These are phyloP conservation scores for Etia nguti DNA, from an alignment of 2,113 vertebrate species.

Conservation along the genomic window DNA sequence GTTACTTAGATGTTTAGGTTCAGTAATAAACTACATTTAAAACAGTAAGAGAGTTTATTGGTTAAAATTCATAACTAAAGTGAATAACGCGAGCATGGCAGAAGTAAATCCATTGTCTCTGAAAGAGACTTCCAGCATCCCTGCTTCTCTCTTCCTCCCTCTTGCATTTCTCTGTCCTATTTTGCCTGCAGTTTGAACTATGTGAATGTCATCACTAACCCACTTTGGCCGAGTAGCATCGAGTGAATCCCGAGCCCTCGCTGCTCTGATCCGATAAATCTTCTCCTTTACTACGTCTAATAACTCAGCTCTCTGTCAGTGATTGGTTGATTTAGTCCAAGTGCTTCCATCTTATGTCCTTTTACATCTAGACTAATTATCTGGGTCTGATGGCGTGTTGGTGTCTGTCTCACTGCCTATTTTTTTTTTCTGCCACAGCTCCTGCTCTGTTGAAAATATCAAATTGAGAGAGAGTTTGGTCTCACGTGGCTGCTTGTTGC, in stretches of 20 bases:
- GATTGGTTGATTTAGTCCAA: neutral
- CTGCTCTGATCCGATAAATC: neutral
- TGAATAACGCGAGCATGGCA: neutral
- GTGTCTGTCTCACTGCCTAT: neutral
- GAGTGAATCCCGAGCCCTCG: neutral
- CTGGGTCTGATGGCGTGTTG: neutral
- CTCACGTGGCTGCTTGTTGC: conserved; percentile 68
- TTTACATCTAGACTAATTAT: neutral
- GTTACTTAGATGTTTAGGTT: neutral
- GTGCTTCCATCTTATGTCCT: conserved; percentile 5
- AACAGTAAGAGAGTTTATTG: neutral
- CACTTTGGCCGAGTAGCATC: neutral
- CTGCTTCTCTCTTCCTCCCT: neutral
- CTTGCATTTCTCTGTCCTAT: neutral
- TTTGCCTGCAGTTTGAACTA: neutral
- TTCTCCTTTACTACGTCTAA: neutral
- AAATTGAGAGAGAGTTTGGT: conserved; percentile 59
- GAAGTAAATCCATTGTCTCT: neutral
- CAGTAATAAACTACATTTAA: neutral
- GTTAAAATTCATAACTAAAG: neutral
- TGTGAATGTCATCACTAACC: neutral
- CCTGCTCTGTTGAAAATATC: conserved; percentile 60
- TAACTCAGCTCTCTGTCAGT: neutral
- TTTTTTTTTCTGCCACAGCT: neutral
- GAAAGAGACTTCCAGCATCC: neutral